These are phyloP conservation scores for Drosophila antonietae DNA, from an alignment of 2,888 invertebrate genomes.

Conservation along the genomic window DNA sequence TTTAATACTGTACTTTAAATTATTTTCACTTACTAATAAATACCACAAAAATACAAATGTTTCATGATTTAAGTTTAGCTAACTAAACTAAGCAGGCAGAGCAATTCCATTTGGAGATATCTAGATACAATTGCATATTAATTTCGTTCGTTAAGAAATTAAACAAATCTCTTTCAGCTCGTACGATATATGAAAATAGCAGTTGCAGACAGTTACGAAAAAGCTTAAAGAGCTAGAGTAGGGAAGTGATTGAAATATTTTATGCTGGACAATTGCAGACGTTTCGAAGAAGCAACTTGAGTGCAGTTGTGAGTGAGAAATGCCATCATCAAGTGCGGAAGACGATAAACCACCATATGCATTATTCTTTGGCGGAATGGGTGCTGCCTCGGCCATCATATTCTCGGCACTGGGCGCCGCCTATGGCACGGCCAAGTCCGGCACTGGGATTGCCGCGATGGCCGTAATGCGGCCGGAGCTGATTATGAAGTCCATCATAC, in stretches of 20 bases:
- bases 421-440: conserved; percentile 65
- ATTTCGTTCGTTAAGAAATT: background rate
- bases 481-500: conserved; percentile 95
- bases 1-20: too few relatives aligned
- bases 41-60: too few relatives aligned
- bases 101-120: background rate
- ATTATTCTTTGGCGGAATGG: conserved; percentile 86
- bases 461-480: conserved; percentile 99
- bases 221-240: too few relatives aligned
- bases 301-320: too few relatives aligned
- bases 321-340: background rate
- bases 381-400: conserved; percentile 98
- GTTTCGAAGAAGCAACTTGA: too few relatives aligned
- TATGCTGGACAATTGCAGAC: too few relatives aligned
- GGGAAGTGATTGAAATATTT: too few relatives aligned
- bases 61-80: too few relatives aligned
- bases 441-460: conserved; percentile 92
- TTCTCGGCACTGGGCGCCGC: conserved; percentile 94
- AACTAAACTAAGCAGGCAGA: background rate
- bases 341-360: conserved; percentile 63
- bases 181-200: background rate
- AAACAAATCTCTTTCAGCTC: background rate
- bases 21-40: too few relatives aligned
- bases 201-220: too few relatives aligned
- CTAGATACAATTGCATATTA: background rate